Evolutionary conservation across 2,797 vertebrate species (phyloP).

Genomic region (Myripristis jacobus): DNA sequence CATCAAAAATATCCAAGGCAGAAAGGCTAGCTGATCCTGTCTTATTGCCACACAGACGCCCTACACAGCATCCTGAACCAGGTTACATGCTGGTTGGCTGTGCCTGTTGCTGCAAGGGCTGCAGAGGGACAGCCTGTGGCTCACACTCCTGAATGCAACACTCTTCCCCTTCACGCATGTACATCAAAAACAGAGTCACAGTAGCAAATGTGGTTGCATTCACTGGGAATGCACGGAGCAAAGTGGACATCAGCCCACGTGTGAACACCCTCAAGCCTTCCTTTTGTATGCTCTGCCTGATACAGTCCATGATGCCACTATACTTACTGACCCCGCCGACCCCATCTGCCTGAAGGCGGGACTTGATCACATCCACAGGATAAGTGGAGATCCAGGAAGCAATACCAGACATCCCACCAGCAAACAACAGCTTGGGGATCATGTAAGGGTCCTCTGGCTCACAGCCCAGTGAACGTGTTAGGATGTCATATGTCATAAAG

Average conservation of each 20-base stretch:
- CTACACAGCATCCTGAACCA: neutral
- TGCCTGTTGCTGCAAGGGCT: constrained; percentile 82
- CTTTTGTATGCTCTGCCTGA: constrained; percentile 87
- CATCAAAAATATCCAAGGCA: neutral
- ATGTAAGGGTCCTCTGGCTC: constrained; percentile 89
- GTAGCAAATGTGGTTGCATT: constrained; percentile 97
- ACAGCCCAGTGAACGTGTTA: constrained; percentile 90
- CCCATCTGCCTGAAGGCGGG: constrained; percentile 94
- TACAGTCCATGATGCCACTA: constrained; percentile 90
- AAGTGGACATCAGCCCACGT: constrained; percentile 93
- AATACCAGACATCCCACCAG: constrained; percentile 93
- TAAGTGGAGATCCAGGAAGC: constrained; percentile 97
- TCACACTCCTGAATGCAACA: constrained; percentile 83
- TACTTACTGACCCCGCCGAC: constrained; percentile 88
- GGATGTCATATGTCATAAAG: constrained; percentile 92
- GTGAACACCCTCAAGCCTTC: constrained; percentile 96
- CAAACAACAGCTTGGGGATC: constrained; percentile 95
- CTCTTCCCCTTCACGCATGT: constrained; percentile 86
- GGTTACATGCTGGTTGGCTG: constrained; percentile 73
- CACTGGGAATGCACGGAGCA: constrained; percentile 95
- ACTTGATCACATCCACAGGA: constrained; percentile 96
- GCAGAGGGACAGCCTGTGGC: constrained; percentile 80
- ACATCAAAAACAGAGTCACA: constrained; percentile 92
- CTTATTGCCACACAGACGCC: neutral
- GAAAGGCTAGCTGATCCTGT: neutral